Evolutionary conservation across 2,113 vertebrate genomes (phyloP), one percentile per base, ranked within the genome.

Genomic region (Numenius arquata): DNA sequence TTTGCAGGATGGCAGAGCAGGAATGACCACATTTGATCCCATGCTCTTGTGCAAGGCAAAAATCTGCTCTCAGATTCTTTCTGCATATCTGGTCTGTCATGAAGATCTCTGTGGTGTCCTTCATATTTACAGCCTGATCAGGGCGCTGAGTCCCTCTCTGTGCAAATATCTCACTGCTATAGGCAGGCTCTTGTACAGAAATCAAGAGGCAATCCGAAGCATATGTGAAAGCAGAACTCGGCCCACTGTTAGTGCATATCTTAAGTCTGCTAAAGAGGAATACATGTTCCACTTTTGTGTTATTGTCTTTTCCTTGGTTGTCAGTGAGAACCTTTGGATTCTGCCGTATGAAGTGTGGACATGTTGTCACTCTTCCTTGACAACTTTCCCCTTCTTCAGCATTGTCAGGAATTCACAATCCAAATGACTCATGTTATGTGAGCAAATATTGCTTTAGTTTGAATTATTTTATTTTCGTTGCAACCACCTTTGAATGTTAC

Each of bases 381-480:
- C 34, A 84, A 55, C 56, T 86, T 85, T 88, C 47, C 17, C 32
- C 14, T 82, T 79, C 87, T 76, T 80, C 47, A 59, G 34, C 32
- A 40, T 17, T 88, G 53, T 88, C 53, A 82, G 62, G 36, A 84
- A 85, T 72, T 88, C 62, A 77, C 61, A 59, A 29, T 90, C 56
- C 36, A 88, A 68, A 61, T 90, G 43, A 85, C 23, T 96, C 75
- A 78, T 6, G 3, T 74, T 93, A 43, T 77, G 41, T 90, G 68
- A 97, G 63, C 78, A 94, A 96, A 96, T 96, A 95, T 81, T 95
- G 75, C 72, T 43, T 83, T 84, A 59, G 40, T 92, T 77, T 94
- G 59, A 94, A 84, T 93, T 72, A 90, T 79, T 91, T 95, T 90
- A 78, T 94, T 96, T 94, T 96, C 2, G 2, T 61, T 95, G 40